These are phyloP conservation scores for Syritta pipiens DNA, from an alignment of 2,888 invertebrate genomes.

Conservation along the genomic window DNA sequence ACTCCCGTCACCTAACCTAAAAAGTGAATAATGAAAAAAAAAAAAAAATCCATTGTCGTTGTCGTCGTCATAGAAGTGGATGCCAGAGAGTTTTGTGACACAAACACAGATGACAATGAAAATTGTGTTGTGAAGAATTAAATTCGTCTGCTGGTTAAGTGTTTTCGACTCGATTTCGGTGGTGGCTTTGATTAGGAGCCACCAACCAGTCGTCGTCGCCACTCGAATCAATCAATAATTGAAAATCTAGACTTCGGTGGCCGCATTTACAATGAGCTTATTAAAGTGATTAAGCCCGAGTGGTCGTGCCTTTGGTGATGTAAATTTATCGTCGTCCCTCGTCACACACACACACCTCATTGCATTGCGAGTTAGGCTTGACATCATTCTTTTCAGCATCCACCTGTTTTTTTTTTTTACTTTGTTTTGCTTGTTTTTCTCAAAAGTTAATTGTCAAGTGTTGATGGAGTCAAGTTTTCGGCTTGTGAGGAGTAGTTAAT, in stretches of 20 bases:
- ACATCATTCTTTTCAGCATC: conserved; percentile 28
- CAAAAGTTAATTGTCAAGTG: neutral
- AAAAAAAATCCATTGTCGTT: conserved; percentile 41
- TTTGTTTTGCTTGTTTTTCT: conserved; percentile 22
- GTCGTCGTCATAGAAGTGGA: conserved; percentile 31
- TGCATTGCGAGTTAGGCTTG: neutral
- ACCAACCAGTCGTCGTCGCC: neutral
- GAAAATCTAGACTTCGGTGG: conserved; percentile 7
- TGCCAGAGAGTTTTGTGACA: conserved; percentile 13
- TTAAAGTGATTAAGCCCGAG: neutral
- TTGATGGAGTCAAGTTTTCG: too few species aligned
- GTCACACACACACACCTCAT: too few species aligned
- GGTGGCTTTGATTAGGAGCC: conserved; percentile 17
- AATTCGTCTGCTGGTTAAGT: conserved; percentile 1
- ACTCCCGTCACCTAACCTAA: conserved; percentile 58
- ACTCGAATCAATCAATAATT: conserved; percentile 28
- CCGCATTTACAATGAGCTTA: conserved; percentile 10
- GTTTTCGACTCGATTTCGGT: conserved; percentile 16
- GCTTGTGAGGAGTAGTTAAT: too few species aligned
- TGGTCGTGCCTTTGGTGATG: neutral
- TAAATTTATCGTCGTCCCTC: too few species aligned
- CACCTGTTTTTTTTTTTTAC: conserved; percentile 22
- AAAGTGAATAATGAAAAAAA: too few species aligned
- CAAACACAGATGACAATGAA: neutral
- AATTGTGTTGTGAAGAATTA: conserved; percentile 18